Base-by-base conservation (phyloP, 2,888 invertebrate species). In the Cephus runcator region DNA sequence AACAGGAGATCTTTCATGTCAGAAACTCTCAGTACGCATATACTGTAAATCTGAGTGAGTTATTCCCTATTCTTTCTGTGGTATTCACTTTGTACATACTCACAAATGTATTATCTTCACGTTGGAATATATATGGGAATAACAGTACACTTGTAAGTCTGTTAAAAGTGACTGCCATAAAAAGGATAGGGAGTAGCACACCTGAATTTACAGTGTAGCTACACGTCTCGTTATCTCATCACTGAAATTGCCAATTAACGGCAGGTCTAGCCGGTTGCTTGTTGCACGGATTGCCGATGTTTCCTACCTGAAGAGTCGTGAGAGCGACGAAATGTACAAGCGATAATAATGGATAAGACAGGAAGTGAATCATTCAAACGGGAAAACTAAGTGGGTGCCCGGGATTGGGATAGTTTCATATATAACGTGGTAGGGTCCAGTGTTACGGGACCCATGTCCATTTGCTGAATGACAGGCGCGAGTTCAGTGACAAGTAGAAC, bases 311-410 rank as follows among this genome's bases (percentile, higher is more conserved):
- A 2, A 56, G 56, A 56, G 56, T 9, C 15, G 23, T 23, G 56
- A 56, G 23, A 56, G 6, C 31, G 3, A 34, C 71, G 71, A 11
- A 34, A 34, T 31, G 23, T 12, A 34, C 31, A 34, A 71, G 12
- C 15, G 31, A 34, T 71, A 71, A 71, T 71, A 31, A 71, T 31
- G 12, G 31, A 71, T 71, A 71, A 71, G 31, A 30, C 40, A 76
- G 73, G 73, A 76, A 76, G 73, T 30, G 76, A 73, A 73, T 76
- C 73, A 56, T 76, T 76, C 12, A 71, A 34, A 12, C 71, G 33
- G 71, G 71, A 34, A 71, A 71, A 34, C 23, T 12, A 71, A 30
- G n/a, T 34, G 71, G 23, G 71, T 33, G 71, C 31, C 23, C 1
- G 12, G 71, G 12, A 34, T 33, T 31, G 71, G 31, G 71, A 71